Base-by-base conservation (phyloP, 1,140 invertebrate genomes). In the Lasioglossum albipes region DNA sequence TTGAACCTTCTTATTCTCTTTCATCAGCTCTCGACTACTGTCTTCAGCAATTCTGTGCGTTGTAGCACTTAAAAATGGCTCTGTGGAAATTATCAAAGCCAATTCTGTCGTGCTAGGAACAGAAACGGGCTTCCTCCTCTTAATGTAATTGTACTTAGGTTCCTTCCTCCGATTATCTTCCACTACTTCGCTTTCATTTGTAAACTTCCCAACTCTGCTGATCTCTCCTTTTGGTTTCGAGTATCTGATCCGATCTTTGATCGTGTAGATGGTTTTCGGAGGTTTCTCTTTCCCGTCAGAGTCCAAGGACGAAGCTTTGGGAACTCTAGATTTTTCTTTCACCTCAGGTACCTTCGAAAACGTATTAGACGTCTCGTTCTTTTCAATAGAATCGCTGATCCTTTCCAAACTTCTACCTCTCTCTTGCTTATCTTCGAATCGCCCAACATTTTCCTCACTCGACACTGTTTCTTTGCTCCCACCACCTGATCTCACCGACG, bases 141-240 rank as follows among this genome's bases (percentile, higher is more conserved):
- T 52, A 9, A 84, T 64, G 16, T 77, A 67, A 73, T 89, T 90
- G 45, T 91, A 91, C 27, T 80, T 81, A 0, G 89, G 89, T 45
- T 92, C 91, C 42, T 81, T 87, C 82, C 90, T 87, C 76, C 89
- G 85, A 2, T 7, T 22, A 41, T 90, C 82, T 6, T 64, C 75
- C 0, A 74, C 83, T 27, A 16, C 42, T 18, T 61, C 83, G 42
- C 54, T 13, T 2, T 83, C 73, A 0, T 64, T 45, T 4, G 18
- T 49, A 67, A 91, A 92, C 62, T 90, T 85, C 45, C 86, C 89
- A 66, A 90, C 66, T 54, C 54, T 84, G 12, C 57, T 73, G 0
- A 18, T 7, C 12, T 83, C 79, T 7, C 54, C 66, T 57, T 72
- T 84, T 0, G 87, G 81, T 64, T 86, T 90, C 6, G 84, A 86